Conservation (phyloP, 2,888 invertebrate species). For the Antitype chi region DNA sequence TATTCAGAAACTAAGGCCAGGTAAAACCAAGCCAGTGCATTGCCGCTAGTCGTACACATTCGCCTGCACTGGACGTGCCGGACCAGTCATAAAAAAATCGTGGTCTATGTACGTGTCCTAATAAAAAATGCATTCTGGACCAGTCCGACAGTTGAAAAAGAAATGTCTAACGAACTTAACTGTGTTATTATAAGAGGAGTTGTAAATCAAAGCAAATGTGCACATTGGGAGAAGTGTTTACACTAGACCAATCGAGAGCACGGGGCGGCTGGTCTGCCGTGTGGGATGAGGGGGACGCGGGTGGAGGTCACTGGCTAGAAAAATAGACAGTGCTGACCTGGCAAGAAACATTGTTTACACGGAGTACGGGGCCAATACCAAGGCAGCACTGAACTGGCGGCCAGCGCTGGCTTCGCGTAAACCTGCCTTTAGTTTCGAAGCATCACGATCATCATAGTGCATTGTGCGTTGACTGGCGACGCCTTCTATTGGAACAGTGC, state of each 20-base stretch:
- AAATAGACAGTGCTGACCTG: not conserved
- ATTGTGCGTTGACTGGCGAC: no score
- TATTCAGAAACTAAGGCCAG: not conserved
- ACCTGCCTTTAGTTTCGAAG: not conserved
- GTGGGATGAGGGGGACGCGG: not conserved
- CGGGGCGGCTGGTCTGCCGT: not conserved
- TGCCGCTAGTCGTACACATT: not conserved
- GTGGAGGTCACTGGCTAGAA: not conserved
- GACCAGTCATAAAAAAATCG: not conserved
- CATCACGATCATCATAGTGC: not conserved
- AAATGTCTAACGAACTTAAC: not conserved
- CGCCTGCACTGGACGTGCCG: not conserved
- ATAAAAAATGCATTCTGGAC: not conserved
- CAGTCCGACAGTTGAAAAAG: no score
- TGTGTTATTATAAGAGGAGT: not conserved
- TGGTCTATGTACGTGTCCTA: not conserved
- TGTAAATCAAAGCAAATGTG: not conserved
- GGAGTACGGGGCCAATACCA: not conserved
- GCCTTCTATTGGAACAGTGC: not conserved
- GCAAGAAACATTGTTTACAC: not conserved
- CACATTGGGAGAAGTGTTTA: not conserved
- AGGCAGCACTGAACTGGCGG: not conserved
- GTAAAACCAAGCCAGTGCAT: not conserved
- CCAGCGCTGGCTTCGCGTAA: not conserved
- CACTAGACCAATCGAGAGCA: not conserved